Evolutionary conservation across 2,797 vertebrate genomes (phyloP), one percentile per base, ranked within the genome.

Genomic region (Mus caroli): DNA sequence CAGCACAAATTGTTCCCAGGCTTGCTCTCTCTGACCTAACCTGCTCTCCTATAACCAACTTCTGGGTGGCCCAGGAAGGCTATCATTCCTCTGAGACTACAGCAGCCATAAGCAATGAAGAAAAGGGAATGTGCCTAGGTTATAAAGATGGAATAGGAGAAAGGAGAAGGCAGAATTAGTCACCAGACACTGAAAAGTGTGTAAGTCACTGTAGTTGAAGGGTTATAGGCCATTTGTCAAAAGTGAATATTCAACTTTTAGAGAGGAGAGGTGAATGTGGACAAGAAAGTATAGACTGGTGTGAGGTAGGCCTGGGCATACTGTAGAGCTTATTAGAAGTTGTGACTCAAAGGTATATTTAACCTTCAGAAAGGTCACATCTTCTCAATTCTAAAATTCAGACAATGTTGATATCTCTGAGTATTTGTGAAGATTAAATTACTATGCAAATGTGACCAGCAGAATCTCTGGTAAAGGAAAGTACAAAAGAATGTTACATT

Each of bases 11-110:
- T 97, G 94, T 96, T 96, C 95, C 86, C 71, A 52, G 20, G 50
- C 40, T 90, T 7, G 12, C 24, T 73, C 77, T 91, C 92, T 58
- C 83, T 15, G 78, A 94, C 88, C 75, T 93, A 97, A 98, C 93
- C 97, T 98, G 97, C 84, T 94, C 97, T 88, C 90, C 88, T 79
- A 87, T 3, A 83, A 92, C 96, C 96, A 97, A 58, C 96, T 97
- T 86, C 96, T 98, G 97, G 97, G 97, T 98, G 96, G 95, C 94
- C 96, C 69, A 22, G 0, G 11, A 93, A 91, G 84, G 43, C 80
- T 78, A 88, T 69, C 93, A 92, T 86, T 94, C 94, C 94, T 93
- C 75, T 28, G 92, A 96, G 96, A 96, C 62, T 14, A 83, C 19
- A 95, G 75, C 90, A 92, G 52, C 69, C 31, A 0, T 95, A 94